Conservation (phyloP, 2,888 invertebrate species). For the Chironomus tentans region DNA sequence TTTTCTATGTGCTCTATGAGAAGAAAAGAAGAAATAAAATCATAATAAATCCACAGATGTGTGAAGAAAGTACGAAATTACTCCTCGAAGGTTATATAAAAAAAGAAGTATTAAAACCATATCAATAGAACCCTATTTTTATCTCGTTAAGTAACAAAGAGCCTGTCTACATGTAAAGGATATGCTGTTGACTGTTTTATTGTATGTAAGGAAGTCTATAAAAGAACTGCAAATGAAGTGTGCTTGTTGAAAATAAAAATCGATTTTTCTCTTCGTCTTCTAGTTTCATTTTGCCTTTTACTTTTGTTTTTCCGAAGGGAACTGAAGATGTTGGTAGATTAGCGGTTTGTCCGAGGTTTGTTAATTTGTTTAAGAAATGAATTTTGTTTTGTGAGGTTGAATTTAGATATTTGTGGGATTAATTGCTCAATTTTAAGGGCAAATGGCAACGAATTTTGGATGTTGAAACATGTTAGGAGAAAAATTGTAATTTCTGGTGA, state of each 20-base stretch:
- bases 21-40: neutral
- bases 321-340: no score
- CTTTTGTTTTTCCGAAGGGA: no score
- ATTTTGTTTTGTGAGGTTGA: no score
- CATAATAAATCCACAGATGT: neutral
- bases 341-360: no score
- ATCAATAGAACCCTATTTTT: conserved; percentile 6
- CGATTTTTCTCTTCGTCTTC: neutral
- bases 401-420: no score
- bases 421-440: no score
- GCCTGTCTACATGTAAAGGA: neutral
- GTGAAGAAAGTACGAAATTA: neutral
- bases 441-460: no score
- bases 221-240: neutral
- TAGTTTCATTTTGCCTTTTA: neutral
- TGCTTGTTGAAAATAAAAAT: neutral
- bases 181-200: neutral
- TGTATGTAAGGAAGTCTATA: neutral
- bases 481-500: no score
- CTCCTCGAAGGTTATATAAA: neutral
- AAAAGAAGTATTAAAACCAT: neutral
- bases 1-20: neutral
- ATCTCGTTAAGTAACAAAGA: conserved; percentile 4
- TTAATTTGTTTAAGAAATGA: no score
- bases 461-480: no score